phyloP scores from a whole-genome alignment of 2,113 vertebrate species.

The Stictonetta naevosa region DNA sequence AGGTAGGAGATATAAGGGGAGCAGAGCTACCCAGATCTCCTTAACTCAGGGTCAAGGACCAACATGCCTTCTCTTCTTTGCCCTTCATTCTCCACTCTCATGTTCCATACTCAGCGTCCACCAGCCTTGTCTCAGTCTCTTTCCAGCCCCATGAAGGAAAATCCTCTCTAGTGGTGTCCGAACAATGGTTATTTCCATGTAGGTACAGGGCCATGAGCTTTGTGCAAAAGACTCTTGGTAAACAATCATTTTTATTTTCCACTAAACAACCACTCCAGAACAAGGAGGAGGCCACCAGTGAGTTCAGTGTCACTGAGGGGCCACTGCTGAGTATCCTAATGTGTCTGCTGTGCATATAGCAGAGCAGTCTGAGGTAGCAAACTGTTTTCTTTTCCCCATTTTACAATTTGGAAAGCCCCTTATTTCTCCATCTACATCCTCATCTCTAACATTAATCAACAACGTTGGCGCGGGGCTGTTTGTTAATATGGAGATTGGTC shows the following conservation, averaged over 20 bases:
- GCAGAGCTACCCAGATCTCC: not conserved
- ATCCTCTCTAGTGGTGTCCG: not conserved
- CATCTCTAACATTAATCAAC: not conserved
- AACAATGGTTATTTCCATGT: not conserved
- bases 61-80: not conserved
- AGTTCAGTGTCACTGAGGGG: not conserved
- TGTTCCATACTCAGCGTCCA: not conserved
- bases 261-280: not conserved
- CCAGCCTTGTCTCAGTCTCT: not conserved
- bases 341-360: not conserved
- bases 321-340: not conserved
- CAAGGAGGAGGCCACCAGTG: not conserved
- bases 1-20: not conserved
- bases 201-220: not conserved
- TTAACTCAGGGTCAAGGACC: not conserved
- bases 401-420: constrained; percentile 39
- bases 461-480: not conserved
- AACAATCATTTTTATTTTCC: not conserved
- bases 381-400: constrained; percentile 30
- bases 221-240: not conserved
- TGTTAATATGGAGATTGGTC: not conserved
- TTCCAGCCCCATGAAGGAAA: not conserved
- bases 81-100: not conserved
- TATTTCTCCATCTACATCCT: not conserved
- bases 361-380: not conserved